A percentile compares a stretch with the other conserved stretches of the same genome.
Conservation (phyloP, 2,797 vertebrate species). For the Rhadinocentrus ornatus region DNA sequence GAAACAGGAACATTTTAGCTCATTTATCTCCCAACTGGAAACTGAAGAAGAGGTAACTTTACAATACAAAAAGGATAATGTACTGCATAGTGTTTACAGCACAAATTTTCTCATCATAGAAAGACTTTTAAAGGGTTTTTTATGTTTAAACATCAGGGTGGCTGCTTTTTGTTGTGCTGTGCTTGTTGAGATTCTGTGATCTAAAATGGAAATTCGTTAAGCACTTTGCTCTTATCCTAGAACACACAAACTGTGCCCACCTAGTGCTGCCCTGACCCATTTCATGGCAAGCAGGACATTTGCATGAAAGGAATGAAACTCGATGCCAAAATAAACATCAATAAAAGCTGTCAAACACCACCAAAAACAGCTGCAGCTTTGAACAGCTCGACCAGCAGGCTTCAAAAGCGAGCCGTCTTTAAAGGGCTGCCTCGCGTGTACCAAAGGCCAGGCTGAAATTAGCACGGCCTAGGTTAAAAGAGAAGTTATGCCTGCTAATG, state of each 20-base stretch:
- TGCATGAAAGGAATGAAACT: conserved; percentile 86
- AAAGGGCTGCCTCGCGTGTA: conserved; percentile 80
- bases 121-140: conserved; percentile 45
- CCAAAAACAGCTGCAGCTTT: conserved; percentile 89
- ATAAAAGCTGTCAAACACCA: conserved; percentile 89
- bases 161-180: conserved; percentile 64
- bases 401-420: conserved; percentile 84
- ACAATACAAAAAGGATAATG: conserved; percentile 37
- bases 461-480: conserved; percentile 74
- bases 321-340: conserved; percentile 89
- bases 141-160: conserved; percentile 53
- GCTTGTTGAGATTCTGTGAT: conserved; percentile 73
- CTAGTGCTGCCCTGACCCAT: conserved; percentile 83
- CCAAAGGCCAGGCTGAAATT: conserved; percentile 82
- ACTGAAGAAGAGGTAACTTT: conserved; percentile 32
- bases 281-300: conserved; percentile 83
- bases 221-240: conserved; percentile 76
- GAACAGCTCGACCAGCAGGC: conserved; percentile 84
- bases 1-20: background rate
- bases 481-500: conserved; percentile 75
- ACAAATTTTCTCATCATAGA: conserved; percentile 61
- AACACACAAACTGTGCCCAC: conserved; percentile 76
- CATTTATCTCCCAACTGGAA: conserved; percentile 20
- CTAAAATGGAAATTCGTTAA: conserved; percentile 84
- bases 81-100: conserved; percentile 37